Evolutionary conservation across 2,888 invertebrate species (phyloP).

Genomic region (Glaucopsyche alexis): DNA sequence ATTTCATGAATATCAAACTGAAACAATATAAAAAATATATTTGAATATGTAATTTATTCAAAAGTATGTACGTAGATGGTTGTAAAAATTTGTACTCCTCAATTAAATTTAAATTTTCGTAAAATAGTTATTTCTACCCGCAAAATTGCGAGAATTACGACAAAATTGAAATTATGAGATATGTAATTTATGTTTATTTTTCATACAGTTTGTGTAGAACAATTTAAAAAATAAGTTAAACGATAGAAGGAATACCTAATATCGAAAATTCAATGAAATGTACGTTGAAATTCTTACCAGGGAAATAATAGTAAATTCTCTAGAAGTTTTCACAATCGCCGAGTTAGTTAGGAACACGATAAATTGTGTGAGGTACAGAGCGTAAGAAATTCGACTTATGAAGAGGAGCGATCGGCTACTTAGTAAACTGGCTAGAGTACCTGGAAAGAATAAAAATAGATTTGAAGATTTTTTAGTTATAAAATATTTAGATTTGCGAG

Average conservation of each 20-base stretch:
- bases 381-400: constrained; percentile 83
- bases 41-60: neutral
- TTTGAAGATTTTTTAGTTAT: neutral
- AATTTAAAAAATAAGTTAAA: no score
- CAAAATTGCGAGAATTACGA: no score
- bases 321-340: constrained; percentile 80
- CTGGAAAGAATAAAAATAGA: constrained; percentile 49
- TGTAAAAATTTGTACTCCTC: no score
- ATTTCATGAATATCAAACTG: constrained; percentile 70
- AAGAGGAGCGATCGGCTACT: constrained; percentile 79
- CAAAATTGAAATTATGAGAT: no score
- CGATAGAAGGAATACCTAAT: no score
- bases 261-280: constrained; percentile 18
- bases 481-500: no score
- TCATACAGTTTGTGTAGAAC: no score
- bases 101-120: no score
- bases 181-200: no score
- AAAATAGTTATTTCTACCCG: no score
- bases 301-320: constrained; percentile 78
- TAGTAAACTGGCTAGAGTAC: constrained; percentile 71
- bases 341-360: constrained; percentile 83
- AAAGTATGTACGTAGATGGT: no score
- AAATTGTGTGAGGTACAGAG: constrained; percentile 83
- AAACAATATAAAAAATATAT: constrained; percentile 31
- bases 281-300: constrained; percentile 69